Evolutionary conservation across 2,113 vertebrate genomes (phyloP).

Genomic region (Etheostoma spectabile): DNA sequence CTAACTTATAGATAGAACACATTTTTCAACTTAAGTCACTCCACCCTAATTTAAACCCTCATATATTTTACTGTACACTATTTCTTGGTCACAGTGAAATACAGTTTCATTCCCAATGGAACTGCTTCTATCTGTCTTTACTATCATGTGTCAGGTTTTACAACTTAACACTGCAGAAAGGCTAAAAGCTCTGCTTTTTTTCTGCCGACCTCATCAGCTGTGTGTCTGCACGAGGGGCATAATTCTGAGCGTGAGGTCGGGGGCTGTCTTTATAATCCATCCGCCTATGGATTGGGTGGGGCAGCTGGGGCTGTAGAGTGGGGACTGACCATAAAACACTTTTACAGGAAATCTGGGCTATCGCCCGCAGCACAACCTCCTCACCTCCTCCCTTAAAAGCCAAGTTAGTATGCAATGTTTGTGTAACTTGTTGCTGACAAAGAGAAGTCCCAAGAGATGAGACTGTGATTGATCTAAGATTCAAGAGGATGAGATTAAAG

Average conservation of each 20-base stretch:
- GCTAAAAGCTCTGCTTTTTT: constrained; percentile 62
- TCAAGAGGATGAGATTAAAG: constrained; percentile 39
- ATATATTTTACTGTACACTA: constrained; percentile 31
- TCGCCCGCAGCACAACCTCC: constrained; percentile 35
- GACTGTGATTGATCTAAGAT: constrained; percentile 28
- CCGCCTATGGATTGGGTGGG: constrained; percentile 72
- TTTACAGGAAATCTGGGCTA: constrained; percentile 71
- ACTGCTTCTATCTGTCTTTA: constrained; percentile 59
- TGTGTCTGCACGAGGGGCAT: constrained; percentile 63
- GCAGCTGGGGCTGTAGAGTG: constrained; percentile 37
- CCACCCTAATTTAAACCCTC: constrained; percentile 21
- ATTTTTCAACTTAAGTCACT: constrained; percentile 34
- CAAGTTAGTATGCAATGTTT: constrained; percentile 47
- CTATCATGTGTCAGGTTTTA: constrained; percentile 64
- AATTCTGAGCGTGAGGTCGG: constrained; percentile 61
- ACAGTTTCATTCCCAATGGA: constrained; percentile 36
- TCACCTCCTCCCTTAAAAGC: constrained; percentile 21
- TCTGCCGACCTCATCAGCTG: constrained; percentile 74
- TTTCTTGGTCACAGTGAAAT: constrained; percentile 33
- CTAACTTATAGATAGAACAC: constrained; percentile 12
- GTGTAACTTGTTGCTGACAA: constrained; percentile 64
- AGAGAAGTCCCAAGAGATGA: constrained; percentile 38
- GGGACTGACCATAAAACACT: constrained; percentile 71
- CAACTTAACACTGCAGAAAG: constrained; percentile 53
- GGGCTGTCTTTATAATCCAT: constrained; percentile 69